Percentiles rank a stretch among this genome's conserved stretches.
Evolutionary conservation across 2,888 invertebrate genomes (phyloP).

Genomic region (Drymonia ruficornis): DNA sequence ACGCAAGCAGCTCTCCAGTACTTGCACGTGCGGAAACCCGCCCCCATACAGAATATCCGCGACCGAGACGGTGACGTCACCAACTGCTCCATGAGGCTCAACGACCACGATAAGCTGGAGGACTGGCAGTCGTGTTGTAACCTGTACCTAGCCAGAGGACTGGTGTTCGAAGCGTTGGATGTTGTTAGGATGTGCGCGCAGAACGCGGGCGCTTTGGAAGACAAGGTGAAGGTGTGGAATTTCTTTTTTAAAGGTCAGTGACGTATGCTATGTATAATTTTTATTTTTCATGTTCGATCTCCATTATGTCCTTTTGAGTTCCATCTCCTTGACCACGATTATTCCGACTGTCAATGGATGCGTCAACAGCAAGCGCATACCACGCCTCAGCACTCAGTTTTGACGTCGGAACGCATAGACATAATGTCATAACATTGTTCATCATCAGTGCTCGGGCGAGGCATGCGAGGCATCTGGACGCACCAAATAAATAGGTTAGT

Average conservation of each 20-base stretch:
- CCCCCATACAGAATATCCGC: slow-evolving; percentile 75
- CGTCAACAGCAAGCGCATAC: too few species aligned
- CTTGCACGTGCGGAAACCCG: slow-evolving; percentile 85
- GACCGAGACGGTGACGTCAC: slow-evolving; percentile 36
- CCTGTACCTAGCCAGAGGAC: slow-evolving; percentile 86
- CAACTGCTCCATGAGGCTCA: slow-evolving; percentile 36
- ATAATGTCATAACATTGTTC: too few species aligned
- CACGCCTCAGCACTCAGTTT: too few species aligned
- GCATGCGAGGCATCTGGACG: too few species aligned
- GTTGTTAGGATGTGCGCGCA: slow-evolving; percentile 85
- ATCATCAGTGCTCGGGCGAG: too few species aligned
- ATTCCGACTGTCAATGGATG: too few species aligned
- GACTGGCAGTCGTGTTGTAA: slow-evolving; percentile 84
- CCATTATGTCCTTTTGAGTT: too few species aligned
- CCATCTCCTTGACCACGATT: too few species aligned
- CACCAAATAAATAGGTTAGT: too few species aligned
- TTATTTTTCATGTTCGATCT: too few species aligned
- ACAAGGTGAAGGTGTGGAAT: slow-evolving; percentile 78
- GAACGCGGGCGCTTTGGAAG: slow-evolving; percentile 55
- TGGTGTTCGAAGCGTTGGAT: slow-evolving; percentile 87
- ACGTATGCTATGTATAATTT: background rate
- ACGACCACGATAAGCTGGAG: slow-evolving; percentile 69
- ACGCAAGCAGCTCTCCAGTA: slow-evolving; percentile 89
- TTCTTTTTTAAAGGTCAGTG: slow-evolving; percentile 87
- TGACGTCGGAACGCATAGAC: too few species aligned